These are phyloP conservation scores for Drosophila rufa DNA, from an alignment of 1,140 invertebrate genomes.

Conservation along the genomic window DNA sequence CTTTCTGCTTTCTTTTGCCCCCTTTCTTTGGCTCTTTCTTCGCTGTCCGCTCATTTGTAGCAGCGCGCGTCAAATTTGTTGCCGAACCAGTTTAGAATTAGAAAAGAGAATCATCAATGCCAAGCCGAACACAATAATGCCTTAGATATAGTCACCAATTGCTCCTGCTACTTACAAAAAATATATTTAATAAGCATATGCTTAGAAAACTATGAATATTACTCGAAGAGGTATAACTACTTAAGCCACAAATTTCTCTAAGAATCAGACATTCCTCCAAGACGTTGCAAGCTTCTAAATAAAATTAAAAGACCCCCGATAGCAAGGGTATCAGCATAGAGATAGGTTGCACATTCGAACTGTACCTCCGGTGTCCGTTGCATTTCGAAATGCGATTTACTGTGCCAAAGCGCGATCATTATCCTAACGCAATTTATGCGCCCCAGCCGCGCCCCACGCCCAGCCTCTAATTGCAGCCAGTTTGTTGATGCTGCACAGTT, in stretches of 20 bases:
- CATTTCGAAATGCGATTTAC: constrained; percentile 78
- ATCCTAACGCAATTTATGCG: constrained; percentile 84
- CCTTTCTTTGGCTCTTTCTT: constrained; percentile 25
- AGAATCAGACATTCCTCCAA: neutral
- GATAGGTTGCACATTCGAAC: constrained; percentile 66
- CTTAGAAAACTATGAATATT: too few relatives aligned
- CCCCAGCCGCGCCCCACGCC: constrained; percentile 72
- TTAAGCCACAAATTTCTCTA: neutral
- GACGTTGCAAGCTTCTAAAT: neutral
- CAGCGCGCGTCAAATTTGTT: constrained; percentile 79
- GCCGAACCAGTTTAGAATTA: constrained; percentile 71
- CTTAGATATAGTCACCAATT: neutral
- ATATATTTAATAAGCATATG: too few relatives aligned
- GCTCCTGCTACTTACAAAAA: too few relatives aligned
- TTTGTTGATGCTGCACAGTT: constrained; percentile 41
- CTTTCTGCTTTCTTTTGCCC: constrained; percentile 56
- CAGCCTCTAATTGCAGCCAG: constrained; percentile 73
- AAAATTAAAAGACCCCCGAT: neutral
- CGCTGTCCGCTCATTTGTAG: constrained; percentile 68
- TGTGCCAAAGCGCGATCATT: constrained; percentile 84
- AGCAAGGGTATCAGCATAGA: constrained; percentile 1
- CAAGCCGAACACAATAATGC: neutral
- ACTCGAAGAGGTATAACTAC: too few relatives aligned
- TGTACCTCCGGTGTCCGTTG: constrained; percentile 75
- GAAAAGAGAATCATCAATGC: neutral